Base-by-base conservation (phyloP, 2,113 vertebrate genomes). In the Azemiops feae region DNA sequence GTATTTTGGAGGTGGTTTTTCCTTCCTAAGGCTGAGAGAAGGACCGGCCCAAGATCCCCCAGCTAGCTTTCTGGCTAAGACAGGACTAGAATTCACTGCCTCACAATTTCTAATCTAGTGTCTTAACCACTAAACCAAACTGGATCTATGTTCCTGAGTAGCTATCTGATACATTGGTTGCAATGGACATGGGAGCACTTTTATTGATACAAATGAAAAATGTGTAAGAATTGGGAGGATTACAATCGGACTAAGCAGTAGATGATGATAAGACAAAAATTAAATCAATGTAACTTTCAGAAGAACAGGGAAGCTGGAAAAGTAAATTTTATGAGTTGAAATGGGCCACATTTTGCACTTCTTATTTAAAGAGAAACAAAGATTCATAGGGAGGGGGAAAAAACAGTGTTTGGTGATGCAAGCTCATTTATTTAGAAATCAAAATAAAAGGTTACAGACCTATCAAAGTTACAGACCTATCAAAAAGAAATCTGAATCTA, bases 141-240 rank as follows among this genome's bases (percentile, higher is more conserved):
- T 85, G 27, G 11, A 23, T n/a, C 23, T 45, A 0, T 39, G 39
- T 69, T 91, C 5, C 69, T 3, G 1, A 5, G 45, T 85, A 93
- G 9, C 54, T 87, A 43, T 81, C 8, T 11, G 53, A 54, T 53
- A 54, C n/a, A 7, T 39, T 89, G 0, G 58, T 87, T 85, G 18
- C 5, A 16, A n/a, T 9, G 0, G 0, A 0, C 23, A 64, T 27
- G 23, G 5, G 30, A 43, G 14, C 5, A 8, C n/a, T 34, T 91
- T 81, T 81, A 81, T 39, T 39, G 34, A 81, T 81, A 81, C 34
- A 22, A 81, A 81, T 81, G 74, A 81, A 39, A 22, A 81, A 81
- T 22, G 20, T 81, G 18, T 39, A 81, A 43, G 34, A 43, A 39
- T 81, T 81, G 74, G 34, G 6, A 43, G 74, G 34, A 81, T 39